Evolutionary conservation across 2,113 vertebrate genomes (phyloP), one percentile per base, ranked within the genome.

Genomic region (Trichomycterus rosablanca): DNA sequence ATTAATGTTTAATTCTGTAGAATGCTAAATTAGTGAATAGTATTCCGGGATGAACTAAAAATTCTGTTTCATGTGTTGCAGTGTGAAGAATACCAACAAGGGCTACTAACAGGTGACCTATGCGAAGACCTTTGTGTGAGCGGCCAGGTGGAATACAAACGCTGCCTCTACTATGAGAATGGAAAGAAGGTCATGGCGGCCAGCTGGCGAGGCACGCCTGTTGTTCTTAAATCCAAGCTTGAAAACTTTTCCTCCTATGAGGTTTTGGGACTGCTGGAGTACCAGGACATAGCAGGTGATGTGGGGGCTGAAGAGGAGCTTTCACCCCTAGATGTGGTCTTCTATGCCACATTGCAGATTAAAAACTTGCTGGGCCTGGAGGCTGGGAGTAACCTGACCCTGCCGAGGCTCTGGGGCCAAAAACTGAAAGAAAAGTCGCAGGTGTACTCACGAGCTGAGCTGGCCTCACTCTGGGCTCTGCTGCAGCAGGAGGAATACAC

Each of bases 161-260:
- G 88, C 70, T 97, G 96, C 52, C 91, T 98, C 42, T 92, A 95
- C 80, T 94, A 92, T 1, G 89, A 95, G 69, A 85, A 89, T 10
- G 96, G 96, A 34, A 98, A 98, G 81, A 97, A 95, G 82, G 96
- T 98, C 74, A 90, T 98, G 46, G 90, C 91, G 74, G 95, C 92
- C 0, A 86, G 82, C 32, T 97, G 96, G 96, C 87, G 87, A 14
- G 93, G 92, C 19, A 78, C 70, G 14, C 89, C 89, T 2, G 55
- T 98, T 28, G 84, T 97, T 68, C 85, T 98, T 71, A 98, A 98
- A 75, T 93, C 96, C 75, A 92, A 91, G 66, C 87, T 90, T 65
- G 96, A 94, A 74, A 87, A 90, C 51, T 96, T 98, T 85, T 87
- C 92, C 70, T 92, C 90, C 72, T 97, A 95, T 44, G 89, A 87